These are phyloP conservation scores for Lerista edwardsae DNA, from an alignment of 2,797 vertebrate genomes.

Conservation along the genomic window DNA sequence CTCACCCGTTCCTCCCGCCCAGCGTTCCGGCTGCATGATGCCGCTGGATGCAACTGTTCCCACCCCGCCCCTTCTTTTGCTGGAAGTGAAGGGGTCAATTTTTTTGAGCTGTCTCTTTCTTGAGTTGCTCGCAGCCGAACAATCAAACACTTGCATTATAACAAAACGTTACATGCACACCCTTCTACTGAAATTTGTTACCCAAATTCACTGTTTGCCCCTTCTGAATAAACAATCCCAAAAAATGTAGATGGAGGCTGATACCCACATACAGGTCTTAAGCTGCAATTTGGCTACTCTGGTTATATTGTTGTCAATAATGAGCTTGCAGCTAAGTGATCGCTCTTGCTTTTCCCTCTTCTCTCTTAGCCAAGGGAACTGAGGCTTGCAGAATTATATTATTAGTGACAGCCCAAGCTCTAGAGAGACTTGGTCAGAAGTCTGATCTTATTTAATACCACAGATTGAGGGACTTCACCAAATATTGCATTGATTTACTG, in stretches of 20 bases:
- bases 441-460: slow-evolving; percentile 64
- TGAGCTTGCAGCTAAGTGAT: slow-evolving; percentile 57
- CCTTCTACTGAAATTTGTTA: no score
- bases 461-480: slow-evolving; percentile 24
- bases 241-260: no score
- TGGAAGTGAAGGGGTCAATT: no score
- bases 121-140: background rate
- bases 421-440: slow-evolving; percentile 43
- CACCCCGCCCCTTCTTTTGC: no score
- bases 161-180: no score
- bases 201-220: no score
- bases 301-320: slow-evolving; percentile 28
- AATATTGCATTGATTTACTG: background rate
- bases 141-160: no score
- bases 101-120: background rate
- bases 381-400: slow-evolving; percentile 64
- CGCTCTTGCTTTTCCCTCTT: slow-evolving; percentile 55
- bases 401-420: slow-evolving; percentile 49
- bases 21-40: no score
- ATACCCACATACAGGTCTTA: background rate
- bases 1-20: no score
- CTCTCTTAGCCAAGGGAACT: slow-evolving; percentile 24
- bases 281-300: background rate
- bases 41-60: no score
- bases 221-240: no score